Conservation (phyloP, 2,888 invertebrate species). For the Apamea sordens region DNA sequence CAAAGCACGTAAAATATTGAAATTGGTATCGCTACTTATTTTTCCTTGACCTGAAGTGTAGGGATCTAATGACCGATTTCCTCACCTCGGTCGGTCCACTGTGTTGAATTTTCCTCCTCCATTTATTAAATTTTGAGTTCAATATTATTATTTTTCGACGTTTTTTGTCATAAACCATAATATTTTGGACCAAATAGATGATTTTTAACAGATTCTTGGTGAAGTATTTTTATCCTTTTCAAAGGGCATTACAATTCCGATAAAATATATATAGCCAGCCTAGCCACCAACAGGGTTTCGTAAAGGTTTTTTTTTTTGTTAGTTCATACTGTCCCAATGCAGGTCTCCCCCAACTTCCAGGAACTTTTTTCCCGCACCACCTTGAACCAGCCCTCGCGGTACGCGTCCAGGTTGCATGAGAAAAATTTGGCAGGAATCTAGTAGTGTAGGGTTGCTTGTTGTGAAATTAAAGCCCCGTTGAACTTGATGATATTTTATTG, state of each 20-base stretch:
- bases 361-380: too few species aligned
- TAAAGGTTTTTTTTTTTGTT: too few species aligned
- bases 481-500: too few species aligned
- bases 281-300: neutral
- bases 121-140: slow-evolving; percentile 41
- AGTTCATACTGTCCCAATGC: too few species aligned
- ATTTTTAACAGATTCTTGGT: slow-evolving; percentile 4
- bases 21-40: slow-evolving; percentile 17
- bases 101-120: slow-evolving; percentile 23
- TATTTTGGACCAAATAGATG: neutral
- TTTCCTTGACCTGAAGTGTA: slow-evolving; percentile 35
- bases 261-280: neutral
- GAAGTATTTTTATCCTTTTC: neutral
- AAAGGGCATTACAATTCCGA: too few species aligned
- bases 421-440: neutral
- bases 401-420: too few species aligned
- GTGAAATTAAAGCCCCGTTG: too few species aligned
- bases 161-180: neutral
- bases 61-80: slow-evolving; percentile 36
- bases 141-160: slow-evolving; percentile 3
- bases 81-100: neutral
- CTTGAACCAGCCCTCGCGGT: too few species aligned
- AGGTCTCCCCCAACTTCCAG: too few species aligned
- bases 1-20: slow-evolving; percentile 44
- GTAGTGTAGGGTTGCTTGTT: too few species aligned